Base-by-base conservation (phyloP, 2,797 vertebrate genomes). In the Linurgus olivaceus region DNA sequence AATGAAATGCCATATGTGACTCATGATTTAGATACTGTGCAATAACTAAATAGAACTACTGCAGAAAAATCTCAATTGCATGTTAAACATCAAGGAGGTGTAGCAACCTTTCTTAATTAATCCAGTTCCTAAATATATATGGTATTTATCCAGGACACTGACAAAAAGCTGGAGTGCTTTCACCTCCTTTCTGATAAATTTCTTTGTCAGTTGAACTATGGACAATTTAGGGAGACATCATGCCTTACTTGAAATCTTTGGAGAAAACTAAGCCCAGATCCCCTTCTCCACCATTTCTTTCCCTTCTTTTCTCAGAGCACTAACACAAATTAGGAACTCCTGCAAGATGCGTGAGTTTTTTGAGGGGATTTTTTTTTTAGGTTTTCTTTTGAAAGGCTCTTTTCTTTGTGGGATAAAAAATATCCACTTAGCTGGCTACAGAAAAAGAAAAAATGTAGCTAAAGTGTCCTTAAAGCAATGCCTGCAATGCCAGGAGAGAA, bases 1-100 rank as follows among this genome's bases (percentile, higher is more conserved):
- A 94, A 23, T 10, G 29, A 90, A 96, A 88, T 83, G 50, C 51
- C 15, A 59, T 40, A 65, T 81, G 33, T 80, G 72, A 94, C n/a
- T 72, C 59, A 75, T 29, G 10, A 83, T 79, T 92, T 85, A 94
- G 57, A 68, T 6, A 31, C 16, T 29, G 26, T 70, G 61, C 35
- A 51, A 48, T 47, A 85, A 86, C 78, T 33, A 67, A 14, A 37
- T 0, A 90, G 11, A 88, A 95, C 44, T 79, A 55, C 35, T 45
- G 20, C 20, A 59, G 24, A 88, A 78, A 93, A 74, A 63, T 31
- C 55, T 65, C 48, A 37, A 33, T 13, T 90, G 28, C 29, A 73
- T 57, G 72, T 72, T 78, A 71, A 84, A 31, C 9, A 65, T 38
- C 63, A 63, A 35, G 28, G 24, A 78, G 17, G 16, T 51, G 5